These are phyloP conservation scores for Fukomys damarensis DNA, from an alignment of 2,113 vertebrate species.

Conservation along the genomic window DNA sequence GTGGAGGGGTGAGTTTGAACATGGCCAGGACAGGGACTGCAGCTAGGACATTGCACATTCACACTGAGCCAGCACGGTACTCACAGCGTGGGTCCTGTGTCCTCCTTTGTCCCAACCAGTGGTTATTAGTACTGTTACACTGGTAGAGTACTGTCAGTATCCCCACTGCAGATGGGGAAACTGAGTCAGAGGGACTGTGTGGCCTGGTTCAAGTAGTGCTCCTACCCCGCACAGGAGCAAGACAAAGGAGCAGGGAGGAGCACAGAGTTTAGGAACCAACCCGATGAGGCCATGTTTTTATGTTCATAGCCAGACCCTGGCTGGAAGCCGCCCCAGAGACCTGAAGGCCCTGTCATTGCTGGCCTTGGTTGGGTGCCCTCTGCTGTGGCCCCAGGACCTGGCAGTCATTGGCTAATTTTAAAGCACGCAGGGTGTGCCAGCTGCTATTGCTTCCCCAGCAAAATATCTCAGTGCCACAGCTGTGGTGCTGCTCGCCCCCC, in stretches of 20 bases:
- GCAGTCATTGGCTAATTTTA: constrained; percentile 63
- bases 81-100: background rate
- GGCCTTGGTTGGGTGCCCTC: background rate
- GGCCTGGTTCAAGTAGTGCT: background rate
- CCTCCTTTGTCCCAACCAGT: background rate
- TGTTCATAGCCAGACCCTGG: background rate
- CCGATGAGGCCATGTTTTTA: background rate
- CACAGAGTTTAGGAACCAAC: background rate
- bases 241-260: background rate
- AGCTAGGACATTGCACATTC: background rate
- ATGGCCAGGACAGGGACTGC: too few species aligned
- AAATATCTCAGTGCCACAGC: constrained; percentile 40
- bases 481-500: background rate
- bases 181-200: background rate
- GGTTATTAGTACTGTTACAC: background rate
- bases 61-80: fast-evolving
- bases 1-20: background rate
- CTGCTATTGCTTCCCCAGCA: constrained; percentile 55
- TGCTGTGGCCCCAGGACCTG: background rate
- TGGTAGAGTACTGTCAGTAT: background rate
- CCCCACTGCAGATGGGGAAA: background rate
- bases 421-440: constrained; percentile 67
- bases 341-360: background rate
- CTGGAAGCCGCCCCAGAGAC: background rate
- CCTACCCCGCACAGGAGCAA: background rate